Evolutionary conservation across 2,113 vertebrate species (phyloP).

Genomic region (Clupea harengus): DNA sequence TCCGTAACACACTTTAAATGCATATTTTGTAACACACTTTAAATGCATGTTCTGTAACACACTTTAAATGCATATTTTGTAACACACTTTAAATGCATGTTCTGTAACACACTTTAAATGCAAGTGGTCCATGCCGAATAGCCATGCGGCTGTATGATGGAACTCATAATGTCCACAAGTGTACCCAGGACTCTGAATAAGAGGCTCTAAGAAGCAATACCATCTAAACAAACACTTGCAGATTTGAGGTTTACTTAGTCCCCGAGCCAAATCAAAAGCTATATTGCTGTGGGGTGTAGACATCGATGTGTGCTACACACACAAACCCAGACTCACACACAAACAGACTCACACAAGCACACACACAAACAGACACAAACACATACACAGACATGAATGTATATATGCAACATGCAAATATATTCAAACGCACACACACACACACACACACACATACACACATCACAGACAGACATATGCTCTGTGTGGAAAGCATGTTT

Average conservation of each 20-base stretch:
- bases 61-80: neutral
- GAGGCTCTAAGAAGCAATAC: neutral
- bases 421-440: neutral
- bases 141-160: no score
- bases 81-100: neutral
- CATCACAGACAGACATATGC: neutral
- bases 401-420: neutral
- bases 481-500: neutral
- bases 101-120: neutral
- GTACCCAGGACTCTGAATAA: neutral
- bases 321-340: constrained; percentile 5
- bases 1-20: no score
- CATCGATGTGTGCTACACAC: neutral
- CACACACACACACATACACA: neutral
- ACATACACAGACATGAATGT: neutral
- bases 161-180: neutral
- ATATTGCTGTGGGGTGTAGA: neutral
- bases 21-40: no score
- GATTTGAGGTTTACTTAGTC: neutral
- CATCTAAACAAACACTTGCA: neutral
- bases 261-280: neutral
- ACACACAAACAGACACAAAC: neutral
- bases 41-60: no score
- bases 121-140: neutral
- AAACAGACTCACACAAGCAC: neutral